These are phyloP conservation scores for Bombus turneri DNA, from an alignment of 1,140 invertebrate genomes.

Conservation along the genomic window DNA sequence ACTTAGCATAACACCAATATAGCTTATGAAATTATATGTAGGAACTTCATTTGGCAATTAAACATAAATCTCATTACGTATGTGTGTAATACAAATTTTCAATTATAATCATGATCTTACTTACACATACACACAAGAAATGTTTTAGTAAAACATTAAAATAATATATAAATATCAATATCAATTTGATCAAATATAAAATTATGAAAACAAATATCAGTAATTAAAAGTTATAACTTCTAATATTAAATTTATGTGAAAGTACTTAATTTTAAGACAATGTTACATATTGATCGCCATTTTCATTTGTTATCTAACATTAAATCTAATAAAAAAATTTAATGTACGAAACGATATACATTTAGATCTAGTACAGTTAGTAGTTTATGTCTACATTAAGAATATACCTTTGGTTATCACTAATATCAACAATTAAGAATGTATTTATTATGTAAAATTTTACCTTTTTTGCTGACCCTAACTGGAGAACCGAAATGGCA, in stretches of 20 bases:
- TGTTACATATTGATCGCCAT: constrained; percentile 3
- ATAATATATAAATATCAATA: not conserved
- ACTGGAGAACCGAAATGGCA: constrained; percentile 35
- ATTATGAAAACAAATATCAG: not conserved
- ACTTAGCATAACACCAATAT: too few species aligned
- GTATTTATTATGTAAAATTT: not conserved
- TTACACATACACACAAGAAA: not conserved
- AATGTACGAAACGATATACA: not conserved
- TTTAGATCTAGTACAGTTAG: not conserved
- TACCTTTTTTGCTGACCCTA: not conserved
- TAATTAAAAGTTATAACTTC: not conserved
- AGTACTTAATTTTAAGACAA: not conserved
- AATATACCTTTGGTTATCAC: not conserved
- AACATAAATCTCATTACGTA: not conserved
- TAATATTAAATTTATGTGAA: not conserved
- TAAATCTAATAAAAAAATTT: not conserved
- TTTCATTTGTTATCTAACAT: constrained; percentile 52
- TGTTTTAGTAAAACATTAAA: not conserved
- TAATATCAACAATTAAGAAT: not conserved
- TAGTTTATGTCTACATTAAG: not conserved
- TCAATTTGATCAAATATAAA: not conserved
- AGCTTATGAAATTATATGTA: not conserved
- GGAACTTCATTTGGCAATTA: not conserved
- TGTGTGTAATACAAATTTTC: not conserved
- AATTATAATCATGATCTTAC: not conserved